These are phyloP conservation scores for Dolichomitus sp. DNA, from an alignment of 2,888 invertebrate species.

Conservation along the genomic window DNA sequence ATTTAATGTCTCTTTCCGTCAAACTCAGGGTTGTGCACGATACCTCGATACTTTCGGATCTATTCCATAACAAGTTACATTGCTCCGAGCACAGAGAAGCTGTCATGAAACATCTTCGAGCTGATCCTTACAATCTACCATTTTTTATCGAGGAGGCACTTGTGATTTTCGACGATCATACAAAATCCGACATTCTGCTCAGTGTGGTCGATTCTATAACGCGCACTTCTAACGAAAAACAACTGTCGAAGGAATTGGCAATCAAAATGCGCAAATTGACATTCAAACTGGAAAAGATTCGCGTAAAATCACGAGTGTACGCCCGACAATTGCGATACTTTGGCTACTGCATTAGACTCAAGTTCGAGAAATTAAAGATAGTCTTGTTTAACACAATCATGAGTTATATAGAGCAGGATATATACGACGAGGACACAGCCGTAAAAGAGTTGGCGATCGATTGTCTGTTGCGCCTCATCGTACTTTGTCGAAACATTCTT, in stretches of 20 bases:
- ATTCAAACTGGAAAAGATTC: not conserved
- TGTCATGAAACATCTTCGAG: not conserved
- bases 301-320: conserved; percentile 13
- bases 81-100: not conserved
- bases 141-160: not conserved
- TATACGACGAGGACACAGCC: conserved; percentile 67
- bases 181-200: conserved; percentile 1
- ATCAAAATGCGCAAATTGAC: not conserved
- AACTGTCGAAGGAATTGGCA: not conserved
- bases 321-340: conserved; percentile 2
- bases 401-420: conserved; percentile 10
- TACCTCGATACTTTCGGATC: not conserved
- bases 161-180: not conserved
- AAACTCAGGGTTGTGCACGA: not conserved
- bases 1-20: conserved; percentile 61
- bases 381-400: not conserved
- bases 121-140: not conserved
- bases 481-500: not conserved
- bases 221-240: not conserved
- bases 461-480: conserved; percentile 68
- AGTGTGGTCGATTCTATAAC: not conserved
- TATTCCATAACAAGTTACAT: not conserved
- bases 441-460: conserved; percentile 72
- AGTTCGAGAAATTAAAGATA: not conserved
- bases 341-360: conserved; percentile 20